Evolutionary conservation across 2,797 vertebrate genomes (phyloP).

Genomic region (Chaunax sp.): DNA sequence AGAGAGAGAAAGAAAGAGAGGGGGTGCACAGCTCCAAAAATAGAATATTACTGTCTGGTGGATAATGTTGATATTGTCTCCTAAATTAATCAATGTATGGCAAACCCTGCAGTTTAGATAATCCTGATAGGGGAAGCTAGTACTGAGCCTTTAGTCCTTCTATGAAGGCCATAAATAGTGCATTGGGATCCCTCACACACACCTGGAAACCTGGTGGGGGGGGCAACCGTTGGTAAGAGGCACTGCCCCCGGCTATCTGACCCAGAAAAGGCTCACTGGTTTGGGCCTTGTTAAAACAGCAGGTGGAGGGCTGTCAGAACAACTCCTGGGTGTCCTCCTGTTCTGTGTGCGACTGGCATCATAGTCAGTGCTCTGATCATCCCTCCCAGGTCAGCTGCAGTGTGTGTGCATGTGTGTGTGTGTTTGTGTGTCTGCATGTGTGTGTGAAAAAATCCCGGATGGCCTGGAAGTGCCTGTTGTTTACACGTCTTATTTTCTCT

Average conservation of each 20-base stretch:
- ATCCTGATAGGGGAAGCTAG: not conserved
- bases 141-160: conserved; percentile 5
- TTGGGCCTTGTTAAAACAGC: conserved; percentile 65
- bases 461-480: conserved; percentile 38
- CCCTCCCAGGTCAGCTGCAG: conserved; percentile 41
- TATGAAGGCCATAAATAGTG: conserved; percentile 17
- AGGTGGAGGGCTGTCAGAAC: conserved; percentile 38
- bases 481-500: conserved; percentile 49
- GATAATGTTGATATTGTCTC: too few species aligned
- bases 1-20: too few species aligned
- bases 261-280: conserved; percentile 59
- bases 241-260: conserved; percentile 49
- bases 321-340: conserved; percentile 37
- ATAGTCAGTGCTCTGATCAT: conserved; percentile 35
- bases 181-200: conserved; percentile 25
- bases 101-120: not conserved
- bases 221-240: conserved; percentile 21
- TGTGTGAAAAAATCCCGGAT: not conserved
- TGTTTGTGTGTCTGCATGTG: not conserved
- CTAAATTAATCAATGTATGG: too few species aligned
- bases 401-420: too few species aligned
- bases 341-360: conserved; percentile 33
- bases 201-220: conserved; percentile 50
- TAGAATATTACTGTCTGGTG: too few species aligned
- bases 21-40: too few species aligned